Conservation (phyloP, 2,888 invertebrate species). For the Carcina quercana region DNA sequence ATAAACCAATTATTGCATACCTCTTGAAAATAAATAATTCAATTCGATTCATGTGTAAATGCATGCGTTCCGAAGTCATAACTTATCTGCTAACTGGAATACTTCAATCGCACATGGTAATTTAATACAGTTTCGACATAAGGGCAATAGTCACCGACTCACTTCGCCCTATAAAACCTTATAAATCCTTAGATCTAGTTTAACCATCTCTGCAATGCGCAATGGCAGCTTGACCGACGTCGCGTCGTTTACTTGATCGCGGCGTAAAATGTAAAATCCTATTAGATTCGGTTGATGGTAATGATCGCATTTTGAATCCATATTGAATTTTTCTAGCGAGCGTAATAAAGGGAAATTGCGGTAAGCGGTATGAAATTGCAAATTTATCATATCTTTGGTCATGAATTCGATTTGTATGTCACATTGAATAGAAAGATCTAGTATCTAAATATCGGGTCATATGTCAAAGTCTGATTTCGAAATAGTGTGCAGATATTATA, state of each 20-base stretch:
- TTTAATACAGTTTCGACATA: conserved; percentile 12
- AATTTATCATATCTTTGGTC: too few relatives aligned
- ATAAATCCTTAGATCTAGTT: conserved; percentile 16
- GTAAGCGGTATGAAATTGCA: too few relatives aligned
- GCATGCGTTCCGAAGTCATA: conserved; percentile 5
- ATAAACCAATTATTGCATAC: too few relatives aligned
- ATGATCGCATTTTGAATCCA: too few relatives aligned
- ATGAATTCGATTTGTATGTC: too few relatives aligned
- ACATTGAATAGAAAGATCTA: conserved; percentile 5
- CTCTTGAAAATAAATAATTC: too few relatives aligned
- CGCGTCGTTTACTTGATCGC: conserved; percentile 10
- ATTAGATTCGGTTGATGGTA: conserved; percentile 10
- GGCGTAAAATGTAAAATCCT: conserved; percentile 15
- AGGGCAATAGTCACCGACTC: conserved; percentile 14
- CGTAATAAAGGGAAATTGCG: too few relatives aligned
- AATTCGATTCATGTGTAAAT: too few relatives aligned
- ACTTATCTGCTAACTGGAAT: conserved; percentile 4
- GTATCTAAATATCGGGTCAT: conserved; percentile 3
- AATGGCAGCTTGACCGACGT: neutral
- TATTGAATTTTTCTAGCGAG: too few relatives aligned
- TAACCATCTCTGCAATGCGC: conserved; percentile 13
- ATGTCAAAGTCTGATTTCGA: conserved; percentile 6
- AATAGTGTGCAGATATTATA: neutral
- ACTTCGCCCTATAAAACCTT: conserved; percentile 14
- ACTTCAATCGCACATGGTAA: conserved; percentile 3